Evolutionary conservation across 2,113 vertebrate genomes (phyloP), one percentile per base, ranked within the genome.

Genomic region (Takifugu bimaculatus): DNA sequence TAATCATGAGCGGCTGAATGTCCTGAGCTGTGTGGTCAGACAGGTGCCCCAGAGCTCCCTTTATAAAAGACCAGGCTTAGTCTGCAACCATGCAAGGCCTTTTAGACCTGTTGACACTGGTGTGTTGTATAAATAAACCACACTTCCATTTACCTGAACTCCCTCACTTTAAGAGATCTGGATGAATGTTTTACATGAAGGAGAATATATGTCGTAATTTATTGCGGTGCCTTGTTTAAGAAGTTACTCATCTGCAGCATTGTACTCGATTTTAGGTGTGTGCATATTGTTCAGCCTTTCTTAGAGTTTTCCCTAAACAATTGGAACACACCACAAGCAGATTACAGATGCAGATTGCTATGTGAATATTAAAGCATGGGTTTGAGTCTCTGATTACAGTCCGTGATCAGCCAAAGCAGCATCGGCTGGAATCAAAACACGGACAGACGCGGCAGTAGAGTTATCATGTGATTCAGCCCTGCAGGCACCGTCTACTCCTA

Each of bases 21-120:
- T 78, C 50, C 63, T 74, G 71, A 77, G 77, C 68, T 71, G 63
- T 63, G 69, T 72, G 71, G 60, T 64, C 57, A 72, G 45, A 72
- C 50, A 20, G 20, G 26, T 32, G 54, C 61, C 54, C 63, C 27
- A 2, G 56, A 59, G 65, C 68, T 63, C 59, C 57, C 43, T 54
- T 56, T 53, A 60, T 53, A 74, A 63, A 35, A 60, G 49, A 57
- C 12, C 57, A 60, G 63, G 55, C 43, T 14, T 14, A 45, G 43
- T 14, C 43, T 45, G 43, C 13, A 45, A 5, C 43, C 13, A 3
- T 45, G 43, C 43, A 14, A 12, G 13, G 12, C 43, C 11, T 1
- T 45, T 1, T 3, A 45, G 43, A 45, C 13, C 13, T 45, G 12
- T 45, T 9, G 10, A 29, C 29, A 39, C 49, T 67, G 43, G 32